Evolutionary conservation across 2,888 invertebrate species (phyloP).

Genomic region (Sphaerolaimus hirsutus): DNA sequence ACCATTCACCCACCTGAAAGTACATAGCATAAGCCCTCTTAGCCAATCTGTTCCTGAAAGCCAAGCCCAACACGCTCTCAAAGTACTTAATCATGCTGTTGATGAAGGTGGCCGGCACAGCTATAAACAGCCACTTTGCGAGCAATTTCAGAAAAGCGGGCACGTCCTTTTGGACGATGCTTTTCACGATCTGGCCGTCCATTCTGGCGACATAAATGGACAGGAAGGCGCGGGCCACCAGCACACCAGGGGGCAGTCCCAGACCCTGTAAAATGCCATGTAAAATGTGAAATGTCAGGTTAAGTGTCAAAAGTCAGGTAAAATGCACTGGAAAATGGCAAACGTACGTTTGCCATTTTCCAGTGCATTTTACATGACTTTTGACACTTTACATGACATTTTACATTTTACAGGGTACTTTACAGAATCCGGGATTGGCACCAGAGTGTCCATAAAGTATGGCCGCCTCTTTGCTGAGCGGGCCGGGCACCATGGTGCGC

Average conservation of each 20-base stretch:
- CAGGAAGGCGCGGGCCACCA: slow-evolving; percentile 72
- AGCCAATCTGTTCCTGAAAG: slow-evolving; percentile 68
- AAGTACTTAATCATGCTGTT: slow-evolving; percentile 80
- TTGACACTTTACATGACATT: too few relatives aligned
- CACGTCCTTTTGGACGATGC: slow-evolving; percentile 51
- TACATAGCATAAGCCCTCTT: slow-evolving; percentile 76
- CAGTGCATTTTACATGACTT: too few relatives aligned
- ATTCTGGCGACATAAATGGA: slow-evolving; percentile 90
- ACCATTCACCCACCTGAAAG: too few relatives aligned
- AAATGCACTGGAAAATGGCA: too few relatives aligned
- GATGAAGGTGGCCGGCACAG: slow-evolving; percentile 84
- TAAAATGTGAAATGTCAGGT: too few relatives aligned
- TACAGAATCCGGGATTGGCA: too few relatives aligned
- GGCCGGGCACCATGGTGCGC: slow-evolving; percentile 62
- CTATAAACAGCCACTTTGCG: slow-evolving; percentile 74
- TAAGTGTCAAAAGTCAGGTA: too few relatives aligned
- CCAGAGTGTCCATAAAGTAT: slow-evolving; percentile 61
- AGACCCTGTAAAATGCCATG: too few relatives aligned
- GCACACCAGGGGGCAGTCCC: slow-evolving; percentile 56
- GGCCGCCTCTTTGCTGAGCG: slow-evolving; percentile 49
- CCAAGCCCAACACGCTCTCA: slow-evolving; percentile 67
- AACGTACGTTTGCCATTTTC: too few relatives aligned
- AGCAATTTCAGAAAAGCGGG: slow-evolving; percentile 50
- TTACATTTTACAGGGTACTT: too few relatives aligned
- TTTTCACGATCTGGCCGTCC: slow-evolving; percentile 74